Base-by-base conservation (phyloP, 2,797 vertebrate genomes). In the Miichthys miiuy region DNA sequence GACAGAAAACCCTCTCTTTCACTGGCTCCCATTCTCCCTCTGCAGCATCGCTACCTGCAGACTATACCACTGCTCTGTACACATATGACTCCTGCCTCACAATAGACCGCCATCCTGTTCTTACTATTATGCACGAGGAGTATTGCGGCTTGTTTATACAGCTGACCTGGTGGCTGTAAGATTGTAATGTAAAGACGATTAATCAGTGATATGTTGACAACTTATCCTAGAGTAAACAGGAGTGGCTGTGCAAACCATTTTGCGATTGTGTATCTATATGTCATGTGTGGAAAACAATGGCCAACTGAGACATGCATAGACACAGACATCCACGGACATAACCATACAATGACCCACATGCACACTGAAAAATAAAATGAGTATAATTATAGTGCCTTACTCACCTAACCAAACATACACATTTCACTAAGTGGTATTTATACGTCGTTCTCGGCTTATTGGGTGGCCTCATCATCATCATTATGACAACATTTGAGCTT, bases 111-210 rank as follows among this genome's bases (percentile, higher is more conserved):
- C 55, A 25, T 27, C 34, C 9, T 75, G 75, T 10, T 60, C 38
- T 52, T 72, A 13, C 12, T 54, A 2, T 44, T 42, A 23, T 50
- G 41, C 67, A 14, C 18, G 42, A 57, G 44, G 23, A 72, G 66
- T 64, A 23, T 20, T 70, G 56, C 68, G 52, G 55, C 52, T 5
- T 91, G 80, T 92, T 87, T 89, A 64, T 79, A 87, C 87, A 92
- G 86, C 89, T 90, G 77, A 56, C 18, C 50, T 0, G 56, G n/a
- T 56, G 76, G 55, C 79, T 64, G 65, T 65, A 47, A 62, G 68
- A 82, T 80, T 80, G 44, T 58, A 68, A 72, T 85, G 71, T 62
- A 67, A 81, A 87, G 27, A 34, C 60, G 58, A 77, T 50, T 73
- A 41, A 67, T 81, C 1, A 23, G 56, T 30, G 74, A 79, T 64